These are phyloP conservation scores for Peucedramus taeniatus DNA, from an alignment of 2,113 vertebrate genomes.

Conservation along the genomic window DNA sequence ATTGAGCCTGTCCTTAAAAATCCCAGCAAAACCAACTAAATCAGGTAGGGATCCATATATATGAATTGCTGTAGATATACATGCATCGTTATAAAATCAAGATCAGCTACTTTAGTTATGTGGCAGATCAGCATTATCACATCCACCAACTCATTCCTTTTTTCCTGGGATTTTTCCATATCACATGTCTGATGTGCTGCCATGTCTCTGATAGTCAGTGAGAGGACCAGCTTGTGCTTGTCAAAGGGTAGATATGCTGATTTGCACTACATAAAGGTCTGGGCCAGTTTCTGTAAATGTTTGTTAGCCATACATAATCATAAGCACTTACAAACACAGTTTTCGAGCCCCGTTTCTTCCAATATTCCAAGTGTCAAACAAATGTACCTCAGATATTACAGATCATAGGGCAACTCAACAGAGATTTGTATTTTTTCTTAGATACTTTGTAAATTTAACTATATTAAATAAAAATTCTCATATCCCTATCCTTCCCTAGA, in stretches of 20 bases:
- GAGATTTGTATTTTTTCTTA: neutral
- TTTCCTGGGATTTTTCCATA: slow-evolving; percentile 30
- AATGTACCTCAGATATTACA: neutral
- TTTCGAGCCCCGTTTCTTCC: neutral
- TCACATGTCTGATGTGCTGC: neutral
- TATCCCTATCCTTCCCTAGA: neutral
- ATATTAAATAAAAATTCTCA: neutral
- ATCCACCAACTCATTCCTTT: slow-evolving; percentile 20
- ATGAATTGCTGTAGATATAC: neutral
- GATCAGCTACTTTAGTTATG: neutral
- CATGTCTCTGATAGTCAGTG: neutral
- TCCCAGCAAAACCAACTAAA: neutral
- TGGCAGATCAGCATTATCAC: neutral
- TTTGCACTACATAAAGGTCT: neutral
- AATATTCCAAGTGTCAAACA: neutral
- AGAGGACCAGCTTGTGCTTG: neutral
- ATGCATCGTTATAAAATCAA: neutral
- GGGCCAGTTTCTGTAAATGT: neutral
- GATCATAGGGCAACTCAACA: neutral
- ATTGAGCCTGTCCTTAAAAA: slow-evolving; percentile 9
- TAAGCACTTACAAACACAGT: neutral
- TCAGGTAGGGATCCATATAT: neutral
- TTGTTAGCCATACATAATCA: neutral
- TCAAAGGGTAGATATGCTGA: neutral
- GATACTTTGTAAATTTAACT: neutral